phyloP scores from a whole-genome alignment of 2,113 vertebrate genomes.

The Tylochromis polylepis region DNA sequence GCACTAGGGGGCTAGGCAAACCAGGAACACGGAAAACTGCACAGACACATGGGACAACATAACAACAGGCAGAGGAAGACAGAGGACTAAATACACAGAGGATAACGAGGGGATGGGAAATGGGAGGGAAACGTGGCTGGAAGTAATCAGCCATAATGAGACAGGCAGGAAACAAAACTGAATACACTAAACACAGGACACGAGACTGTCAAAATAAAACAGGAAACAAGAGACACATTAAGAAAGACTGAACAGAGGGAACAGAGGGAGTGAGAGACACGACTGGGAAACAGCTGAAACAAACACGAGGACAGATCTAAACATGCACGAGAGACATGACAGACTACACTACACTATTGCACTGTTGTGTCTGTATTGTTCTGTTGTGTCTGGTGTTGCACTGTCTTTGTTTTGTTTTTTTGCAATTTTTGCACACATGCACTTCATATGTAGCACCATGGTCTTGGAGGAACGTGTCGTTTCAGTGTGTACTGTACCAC shows the following conservation, averaged over 20 bases:
- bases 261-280: neutral
- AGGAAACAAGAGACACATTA: neutral
- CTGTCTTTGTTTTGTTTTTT: no score
- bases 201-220: neutral
- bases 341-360: no score
- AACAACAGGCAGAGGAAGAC: no score
- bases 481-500: no score
- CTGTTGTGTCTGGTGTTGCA: no score
- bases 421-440: no score
- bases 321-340: no score
- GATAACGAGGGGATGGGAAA: neutral
- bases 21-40: neutral
- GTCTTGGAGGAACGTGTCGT: no score
- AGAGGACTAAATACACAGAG: no score
- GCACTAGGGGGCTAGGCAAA: neutral
- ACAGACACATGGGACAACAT: neutral
- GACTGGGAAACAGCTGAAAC: neutral
- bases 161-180: neutral
- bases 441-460: no score
- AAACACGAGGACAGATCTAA: no score
- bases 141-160: neutral
- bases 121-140: neutral
- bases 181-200: neutral
- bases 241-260: neutral
- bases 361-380: no score